Evolutionary conservation across 2,113 vertebrate species (phyloP).

Genomic region (Delphinus delphis): DNA sequence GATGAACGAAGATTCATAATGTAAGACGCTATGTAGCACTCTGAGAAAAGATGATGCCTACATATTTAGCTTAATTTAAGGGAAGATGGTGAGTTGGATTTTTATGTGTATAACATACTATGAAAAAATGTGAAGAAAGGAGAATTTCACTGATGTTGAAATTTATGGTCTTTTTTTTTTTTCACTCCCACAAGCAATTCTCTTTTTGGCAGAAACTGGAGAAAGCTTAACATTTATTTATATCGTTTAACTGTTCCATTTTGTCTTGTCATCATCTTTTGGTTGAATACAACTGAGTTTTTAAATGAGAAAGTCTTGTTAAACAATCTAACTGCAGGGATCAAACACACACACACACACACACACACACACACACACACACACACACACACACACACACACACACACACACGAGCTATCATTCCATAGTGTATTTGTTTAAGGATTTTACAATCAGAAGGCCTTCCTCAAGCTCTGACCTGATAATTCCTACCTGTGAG

Average conservation of each 20-base stretch:
- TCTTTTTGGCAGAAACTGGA: slow-evolving; percentile 16
- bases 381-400: rapidly evolving
- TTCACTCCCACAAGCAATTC: neutral
- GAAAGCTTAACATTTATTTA: slow-evolving; percentile 19
- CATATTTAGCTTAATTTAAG: neutral
- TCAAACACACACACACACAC: neutral
- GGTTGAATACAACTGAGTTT: neutral
- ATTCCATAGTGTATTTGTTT: neutral
- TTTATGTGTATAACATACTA: neutral
- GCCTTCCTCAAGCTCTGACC: neutral
- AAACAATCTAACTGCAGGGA: neutral
- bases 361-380: too few species aligned
- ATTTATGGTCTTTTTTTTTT: neutral
- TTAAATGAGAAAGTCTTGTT: neutral
- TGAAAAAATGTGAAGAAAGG: slow-evolving; percentile 22
- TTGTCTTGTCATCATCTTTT: neutral
- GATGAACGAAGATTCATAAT: neutral
- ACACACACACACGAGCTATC: neutral
- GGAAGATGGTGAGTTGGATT: neutral
- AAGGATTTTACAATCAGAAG: neutral
- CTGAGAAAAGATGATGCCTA: neutral
- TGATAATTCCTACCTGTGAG: neutral
- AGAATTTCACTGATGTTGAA: slow-evolving; percentile 4
- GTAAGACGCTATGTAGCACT: neutral
- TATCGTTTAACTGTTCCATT: neutral